Base-by-base conservation (phyloP, 1,140 invertebrate genomes). In the Tetranychus cinnabarinus region DNA sequence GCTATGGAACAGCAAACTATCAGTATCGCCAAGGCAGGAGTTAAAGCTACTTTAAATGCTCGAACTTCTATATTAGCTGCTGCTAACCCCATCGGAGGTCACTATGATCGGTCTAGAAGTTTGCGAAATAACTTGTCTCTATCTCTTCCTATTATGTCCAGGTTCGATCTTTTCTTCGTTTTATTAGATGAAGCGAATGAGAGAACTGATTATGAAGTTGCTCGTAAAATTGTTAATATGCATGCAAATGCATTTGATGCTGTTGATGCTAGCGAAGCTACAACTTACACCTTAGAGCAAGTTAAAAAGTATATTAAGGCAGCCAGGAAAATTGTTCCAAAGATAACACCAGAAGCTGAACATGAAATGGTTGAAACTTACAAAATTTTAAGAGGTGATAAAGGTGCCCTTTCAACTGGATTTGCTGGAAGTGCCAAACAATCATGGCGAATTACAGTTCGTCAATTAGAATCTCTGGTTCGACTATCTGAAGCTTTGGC, bases 1-100 rank as follows among this genome's bases (percentile, higher is more conserved):
- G 96, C 95, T 56, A 99, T 99, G 96, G 96, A 99, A 79, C 96
- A 99, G 70, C 96, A 99, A 74, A 98, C 95, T 0, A 98, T 99
- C 69, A 96, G 92, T 1, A 82, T 99, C 59, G 93, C 96, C 0
- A 97, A 98, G 79, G 95, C 96, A 60, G 95, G 95, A 56, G 89
- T 99, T 0, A 81, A 91, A 70, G 79, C 96, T 1, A 97, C 95
- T 0, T 75, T 99, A 15, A 98, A 98, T 77, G 96, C 96, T 0
- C 76, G 93, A 58, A 96, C 95, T 1, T 97, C 93, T 0, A 98
- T 99, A 68, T 74, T 99, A 52, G 96, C 96, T 1, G 96, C 96
- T 12, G 93, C 93, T 0, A 99, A 98, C 77, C 96, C 96, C 0
- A 83, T 96, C 60, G 86, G 85, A 45, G 92, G 96, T 1, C 79